Evolutionary conservation across 2,797 vertebrate species (phyloP), one percentile per base, ranked within the genome.

Genomic region (Melanotaenia trifasciata): DNA sequence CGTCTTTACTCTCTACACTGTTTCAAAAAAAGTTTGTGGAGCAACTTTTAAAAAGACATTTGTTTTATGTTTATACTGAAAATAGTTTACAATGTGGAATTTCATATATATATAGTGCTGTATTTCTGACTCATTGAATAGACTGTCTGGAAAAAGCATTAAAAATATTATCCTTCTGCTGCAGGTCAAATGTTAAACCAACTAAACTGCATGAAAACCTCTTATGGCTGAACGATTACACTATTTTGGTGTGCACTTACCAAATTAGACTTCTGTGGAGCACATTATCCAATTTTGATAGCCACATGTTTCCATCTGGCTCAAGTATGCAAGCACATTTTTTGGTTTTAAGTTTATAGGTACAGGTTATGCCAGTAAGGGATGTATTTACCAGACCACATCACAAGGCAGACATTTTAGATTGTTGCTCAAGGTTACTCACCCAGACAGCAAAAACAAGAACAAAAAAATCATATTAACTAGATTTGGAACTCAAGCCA

Each of bases 321-420:
- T 33, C 43, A 69, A 79, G 58, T 47, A 71, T 62, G 66, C 80
- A 80, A 66, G 74, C 75, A 81, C 66, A 72, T 51, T 74, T 70
- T 66, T 54, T 13, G 51, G n/a, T 79, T 73, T 69, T 75, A 70
- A 74, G 22, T 85, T 86, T 87, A 84, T 85, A 72, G 84, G 72
- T 76, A 65, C 72, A 61, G 64, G 62, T 76, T 74, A 59, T 83
- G 83, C 83, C 83, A 86, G 81, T 47, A 78, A 71, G 81, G 67
- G 18, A 81, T 80, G 81, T 35, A 72, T 86, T 86, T 81, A 79
- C 61, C 81, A 74, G 64, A 87, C 78, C 76, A 36, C 80, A 72
- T 60, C 64, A 74, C 80, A 58, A 58, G 78, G 71, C 66, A 70
- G 61, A 20, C 72, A 73, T 56, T 38, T 53, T 45, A 7, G 70